Evolutionary conservation across 92 coral and sea anemone genomes (phyloP).

Genomic region (Nematostella vectensis): DNA sequence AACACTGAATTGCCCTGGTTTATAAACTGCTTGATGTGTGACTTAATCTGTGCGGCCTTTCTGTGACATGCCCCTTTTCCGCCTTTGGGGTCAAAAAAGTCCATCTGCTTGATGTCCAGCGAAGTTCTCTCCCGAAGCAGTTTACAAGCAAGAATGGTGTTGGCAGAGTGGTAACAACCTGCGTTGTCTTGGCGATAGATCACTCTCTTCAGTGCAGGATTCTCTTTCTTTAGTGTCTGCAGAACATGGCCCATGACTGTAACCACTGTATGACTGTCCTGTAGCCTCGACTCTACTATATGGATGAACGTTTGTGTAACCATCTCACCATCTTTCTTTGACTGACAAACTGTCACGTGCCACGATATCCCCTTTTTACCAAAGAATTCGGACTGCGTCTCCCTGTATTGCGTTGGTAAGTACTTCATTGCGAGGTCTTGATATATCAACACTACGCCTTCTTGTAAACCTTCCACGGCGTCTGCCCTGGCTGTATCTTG

Average conservation of each 20-base stretch:
- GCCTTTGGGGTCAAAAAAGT: constrained; percentile 36
- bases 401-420: constrained; percentile 24
- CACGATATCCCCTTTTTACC: constrained; percentile 39
- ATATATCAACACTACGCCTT: constrained; percentile 8
- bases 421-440: constrained; percentile 43
- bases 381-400: constrained; percentile 35
- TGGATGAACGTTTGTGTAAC: constrained; percentile 37
- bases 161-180: constrained; percentile 42
- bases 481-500: constrained; percentile 23
- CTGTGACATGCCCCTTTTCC: constrained; percentile 35
- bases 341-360: constrained; percentile 34
- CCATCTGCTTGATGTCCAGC: constrained; percentile 14
- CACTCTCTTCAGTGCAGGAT: constrained; percentile 18
- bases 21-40: constrained; percentile 25
- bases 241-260: constrained; percentile 36
- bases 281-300: constrained; percentile 34
- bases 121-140: constrained; percentile 20
- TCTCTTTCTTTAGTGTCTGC: constrained; percentile 23
- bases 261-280: constrained; percentile 29
- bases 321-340: constrained; percentile 16
- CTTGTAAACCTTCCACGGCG: constrained; percentile 13
- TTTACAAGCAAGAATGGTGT: constrained; percentile 22
- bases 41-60: constrained; percentile 26
- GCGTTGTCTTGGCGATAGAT: constrained; percentile 45
- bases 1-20: constrained; percentile 43